Conservation (phyloP, 2,797 vertebrate genomes). For the Halcyon badia region DNA sequence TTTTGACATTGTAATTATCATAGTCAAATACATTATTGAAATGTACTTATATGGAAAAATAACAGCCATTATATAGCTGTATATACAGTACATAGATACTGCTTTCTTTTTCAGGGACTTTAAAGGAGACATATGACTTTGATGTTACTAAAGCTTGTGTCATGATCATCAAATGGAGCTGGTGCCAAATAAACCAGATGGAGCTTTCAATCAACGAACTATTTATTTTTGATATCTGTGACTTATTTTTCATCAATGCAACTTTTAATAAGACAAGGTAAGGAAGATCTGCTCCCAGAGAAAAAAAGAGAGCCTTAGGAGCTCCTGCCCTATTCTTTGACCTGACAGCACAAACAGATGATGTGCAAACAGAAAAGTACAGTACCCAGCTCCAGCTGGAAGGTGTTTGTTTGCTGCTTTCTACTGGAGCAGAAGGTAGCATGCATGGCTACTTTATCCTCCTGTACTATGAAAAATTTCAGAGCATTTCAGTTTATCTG, state of each 20-base stretch:
- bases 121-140: conserved; percentile 15
- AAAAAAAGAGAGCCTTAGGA: not conserved
- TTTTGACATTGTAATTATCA: not conserved
- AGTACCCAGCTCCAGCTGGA: not conserved
- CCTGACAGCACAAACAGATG: not conserved
- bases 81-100: not conserved
- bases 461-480: not conserved
- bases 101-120: not conserved
- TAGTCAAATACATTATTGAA: not conserved
- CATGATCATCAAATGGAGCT: not conserved
- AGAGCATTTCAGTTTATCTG: not conserved
- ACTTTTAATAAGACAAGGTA: conserved; percentile 6
- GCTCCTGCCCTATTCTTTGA: not conserved
- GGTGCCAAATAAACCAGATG: conserved; percentile 54
- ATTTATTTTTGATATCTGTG: conserved; percentile 49
- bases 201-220: conserved; percentile 46
- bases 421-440: not conserved
- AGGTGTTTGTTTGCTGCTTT: not conserved
- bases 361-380: not conserved
- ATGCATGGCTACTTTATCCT: not conserved
- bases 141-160: conserved; percentile 16
- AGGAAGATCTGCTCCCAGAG: not conserved
- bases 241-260: conserved; percentile 21
- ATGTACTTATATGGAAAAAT: not conserved
- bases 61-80: not conserved